These are phyloP conservation scores for Euwallacea similis DNA, from an alignment of 1,140 invertebrate genomes.

Conservation along the genomic window DNA sequence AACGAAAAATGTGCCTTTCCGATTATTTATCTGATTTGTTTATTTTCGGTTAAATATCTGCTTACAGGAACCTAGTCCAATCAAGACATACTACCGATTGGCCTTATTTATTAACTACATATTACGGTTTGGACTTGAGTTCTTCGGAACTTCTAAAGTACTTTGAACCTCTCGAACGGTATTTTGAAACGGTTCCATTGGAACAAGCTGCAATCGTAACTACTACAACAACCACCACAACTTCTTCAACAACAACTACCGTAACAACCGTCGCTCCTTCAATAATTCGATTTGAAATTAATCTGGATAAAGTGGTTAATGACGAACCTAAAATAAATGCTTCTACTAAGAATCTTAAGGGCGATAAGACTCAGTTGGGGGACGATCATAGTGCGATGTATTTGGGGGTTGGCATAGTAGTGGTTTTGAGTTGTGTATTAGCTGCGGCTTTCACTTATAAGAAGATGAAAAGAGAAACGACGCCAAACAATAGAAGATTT, in stretches of 20 bases:
- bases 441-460: conserved; percentile 27
- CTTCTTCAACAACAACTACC: conserved; percentile 30
- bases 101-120: conserved; percentile 42
- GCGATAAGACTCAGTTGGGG: not conserved
- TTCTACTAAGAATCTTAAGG: not conserved
- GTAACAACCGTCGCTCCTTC: conserved; percentile 18
- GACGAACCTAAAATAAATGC: conserved; percentile 23
- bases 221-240: conserved; percentile 32
- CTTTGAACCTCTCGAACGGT: conserved; percentile 51
- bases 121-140: conserved; percentile 46
- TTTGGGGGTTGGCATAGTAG: conserved; percentile 31
- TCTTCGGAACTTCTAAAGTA: conserved; percentile 48
- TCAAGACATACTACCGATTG: conserved; percentile 45
- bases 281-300: not conserved
- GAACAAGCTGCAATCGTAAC: conserved; percentile 39
- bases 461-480: conserved; percentile 20
- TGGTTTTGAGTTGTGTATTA: conserved; percentile 31
- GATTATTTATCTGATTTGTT: conserved; percentile 39
- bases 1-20: too few relatives aligned
- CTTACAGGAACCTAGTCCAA: conserved; percentile 44
- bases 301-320: conserved; percentile 18
- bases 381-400: conserved; percentile 24
- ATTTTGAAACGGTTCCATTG: conserved; percentile 48
- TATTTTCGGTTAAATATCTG: not conserved
- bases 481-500: conserved; percentile 46